Evolutionary conservation across 2,888 invertebrate species (phyloP), one percentile per base, ranked within the genome.

Genomic region (Lottia gigantea): DNA sequence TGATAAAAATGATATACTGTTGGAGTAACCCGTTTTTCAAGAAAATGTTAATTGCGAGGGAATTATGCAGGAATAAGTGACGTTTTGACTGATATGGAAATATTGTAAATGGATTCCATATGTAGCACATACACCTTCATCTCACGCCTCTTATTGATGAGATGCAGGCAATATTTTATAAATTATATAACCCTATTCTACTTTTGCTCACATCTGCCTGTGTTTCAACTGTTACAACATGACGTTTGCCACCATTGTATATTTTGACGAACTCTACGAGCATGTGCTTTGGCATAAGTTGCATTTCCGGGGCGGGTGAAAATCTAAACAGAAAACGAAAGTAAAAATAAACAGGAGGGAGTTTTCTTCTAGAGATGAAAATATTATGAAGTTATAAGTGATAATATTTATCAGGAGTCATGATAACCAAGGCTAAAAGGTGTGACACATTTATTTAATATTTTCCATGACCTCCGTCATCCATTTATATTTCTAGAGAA

Each of bases 231-330:
- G 23, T 55, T 55, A 55, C 55, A 55, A 15, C 12, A 12, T 55
- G 55, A 15, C 55, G 23, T 19, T 55, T 55, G 19, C 55, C 55
- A 23, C 55, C 55, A 55, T 55, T 55, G 55, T 55, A 55, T 55
- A 55, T 19, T 55, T 55, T 11, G 23, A 55, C 55, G 55, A 23
- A 55, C 19, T 55, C 19, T 12, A 55, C 55, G 14, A 19, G 55
- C 55, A 55, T 55, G 55, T 55, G 55, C 55, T 55, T 19, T 55
- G 55, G 55, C 19, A 55, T 23, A 55, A 55, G 55, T 23, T 55
- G 55, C 55, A 55, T 55, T 55, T 55, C 55, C 55, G 55, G 55
- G 55, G 55, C 55, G 55, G 55, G 55, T 55, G 55, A 19, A 55
- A 55, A 55, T 55, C 19, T 23, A 55, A 55, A 55, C 55, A 55